Evolutionary conservation across 2,888 invertebrate species (phyloP).

Genomic region (Homarus gammarus): DNA sequence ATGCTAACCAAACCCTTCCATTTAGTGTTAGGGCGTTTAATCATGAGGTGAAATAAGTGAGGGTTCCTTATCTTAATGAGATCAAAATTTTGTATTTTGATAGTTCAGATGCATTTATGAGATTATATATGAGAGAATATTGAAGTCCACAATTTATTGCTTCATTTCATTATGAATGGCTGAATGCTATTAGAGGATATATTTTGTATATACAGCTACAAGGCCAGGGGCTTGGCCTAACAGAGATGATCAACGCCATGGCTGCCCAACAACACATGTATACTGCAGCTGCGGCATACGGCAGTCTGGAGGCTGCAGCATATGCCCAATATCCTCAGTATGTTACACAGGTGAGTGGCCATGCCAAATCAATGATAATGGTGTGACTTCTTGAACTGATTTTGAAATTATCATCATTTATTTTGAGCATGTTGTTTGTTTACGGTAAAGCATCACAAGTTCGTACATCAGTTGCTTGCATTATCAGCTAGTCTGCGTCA

Average conservation of each 20-base stretch:
- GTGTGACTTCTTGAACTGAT: not conserved
- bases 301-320: slow-evolving; percentile 66
- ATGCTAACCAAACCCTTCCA: not conserved
- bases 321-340: slow-evolving; percentile 75
- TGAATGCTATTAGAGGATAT: too few species aligned
- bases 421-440: not conserved
- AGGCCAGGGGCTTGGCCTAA: slow-evolving; percentile 69
- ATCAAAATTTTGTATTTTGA: not conserved
- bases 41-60: too few species aligned
- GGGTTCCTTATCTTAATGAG: too few species aligned
- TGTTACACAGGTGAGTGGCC: slow-evolving; percentile 59
- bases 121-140: not conserved
- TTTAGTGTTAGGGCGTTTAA: not conserved
- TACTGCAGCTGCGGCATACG: slow-evolving; percentile 70
- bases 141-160: too few species aligned
- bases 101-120: too few species aligned
- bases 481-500: too few species aligned
- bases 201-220: slow-evolving; percentile 46
- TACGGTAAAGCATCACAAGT: too few species aligned
- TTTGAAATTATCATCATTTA: not conserved
- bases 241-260: slow-evolving; percentile 76
- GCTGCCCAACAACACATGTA: slow-evolving; percentile 75
- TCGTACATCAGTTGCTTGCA: too few species aligned
- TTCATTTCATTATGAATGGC: too few species aligned
- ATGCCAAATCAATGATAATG: not conserved